A percentile compares a stretch with the other conserved stretches of the same genome.
These are phyloP conservation scores for Esperia sulphurella DNA, from an alignment of 2,888 invertebrate genomes.

Conservation along the genomic window DNA sequence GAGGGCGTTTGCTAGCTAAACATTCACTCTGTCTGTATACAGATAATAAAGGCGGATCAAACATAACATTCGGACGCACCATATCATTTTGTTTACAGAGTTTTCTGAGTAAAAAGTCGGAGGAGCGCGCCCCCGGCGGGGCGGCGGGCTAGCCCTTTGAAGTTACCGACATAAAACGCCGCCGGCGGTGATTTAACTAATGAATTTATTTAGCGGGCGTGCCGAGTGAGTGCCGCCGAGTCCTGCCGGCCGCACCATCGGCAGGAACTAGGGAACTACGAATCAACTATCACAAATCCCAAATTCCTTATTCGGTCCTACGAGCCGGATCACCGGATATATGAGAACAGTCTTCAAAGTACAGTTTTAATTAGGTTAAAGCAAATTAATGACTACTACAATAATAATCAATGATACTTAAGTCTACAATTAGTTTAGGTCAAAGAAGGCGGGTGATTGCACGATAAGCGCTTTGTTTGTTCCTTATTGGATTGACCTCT, in stretches of 20 bases:
- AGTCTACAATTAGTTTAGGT: too few species aligned
- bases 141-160: constrained; percentile 61
- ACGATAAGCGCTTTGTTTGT: too few species aligned
- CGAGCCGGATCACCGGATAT: too few species aligned
- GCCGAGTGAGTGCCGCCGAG: constrained; percentile 27
- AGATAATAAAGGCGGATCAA: constrained; percentile 77
- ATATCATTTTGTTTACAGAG: constrained; percentile 79
- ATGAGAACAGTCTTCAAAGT: too few species aligned
- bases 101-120: constrained; percentile 76
- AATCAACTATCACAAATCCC: too few species aligned
- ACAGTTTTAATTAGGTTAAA: too few species aligned
- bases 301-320: too few species aligned
- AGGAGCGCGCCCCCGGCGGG: constrained; percentile 67
- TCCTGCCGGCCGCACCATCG: background rate
- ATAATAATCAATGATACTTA: too few species aligned
- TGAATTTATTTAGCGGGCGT: constrained; percentile 77
- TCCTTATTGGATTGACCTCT: constrained; percentile 4
- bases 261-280: too few species aligned
- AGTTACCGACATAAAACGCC: constrained; percentile 77
- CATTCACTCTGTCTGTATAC: constrained; percentile 65
- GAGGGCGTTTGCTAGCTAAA: constrained; percentile 63
- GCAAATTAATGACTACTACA: too few species aligned
- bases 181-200: constrained; percentile 80
- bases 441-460: too few species aligned
- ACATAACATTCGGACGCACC: constrained; percentile 75